Evolutionary conservation across 1,140 invertebrate genomes (phyloP), one percentile per base, ranked within the genome.

Genomic region (Sinella curviseta): DNA sequence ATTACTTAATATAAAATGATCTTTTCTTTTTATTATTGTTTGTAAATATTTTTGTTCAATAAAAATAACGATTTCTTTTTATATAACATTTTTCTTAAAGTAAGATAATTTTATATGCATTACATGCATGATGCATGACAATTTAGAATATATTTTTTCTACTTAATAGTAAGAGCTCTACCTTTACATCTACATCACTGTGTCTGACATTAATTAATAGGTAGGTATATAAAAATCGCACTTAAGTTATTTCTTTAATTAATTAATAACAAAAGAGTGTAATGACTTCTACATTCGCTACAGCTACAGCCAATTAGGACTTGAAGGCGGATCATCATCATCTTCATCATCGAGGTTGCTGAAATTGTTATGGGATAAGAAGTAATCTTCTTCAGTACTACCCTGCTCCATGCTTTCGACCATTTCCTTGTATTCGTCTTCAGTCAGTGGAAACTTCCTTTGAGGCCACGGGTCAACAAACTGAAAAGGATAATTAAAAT

Each of bases 341-440:
- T n/a, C n/a, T n/a, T n/a, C n/a, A n/a, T n/a, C n/a, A n/a, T n/a
- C 39, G 20, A 48, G 39, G 20, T 48, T 8, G 20, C 39, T 48
- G 39, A 20, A 48, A 8, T 48, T 8, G 39, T 12, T 12, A 20
- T 8, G 8, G 39, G 39, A 8, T 8, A 48, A 48, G 8, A 12
- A 8, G 8, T 12, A 48, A 48, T 8, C 39, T 8, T 20, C 20
- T 48, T 70, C 65, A 12, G 65, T 2, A 33, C 8, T 31, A 33
- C 65, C 30, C 8, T 70, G 8, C 8, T 70, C 8, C 65, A 70
- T 70, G 2, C 12, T 2, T 14, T 70, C 65, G 12, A 70, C 65
- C 65, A 70, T 70, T 4, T 70, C 65, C n/a, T 30, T 70, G 65
- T 70, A 70, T 4, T 70, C 65, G 26, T 17, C 65, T 14, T 70